Evolutionary conservation across 30 jellyfish, hydroid and myxozoan species (phyloP), one percentile per base, ranked within the genome.

Genomic region (Euphysa ruthae): DNA sequence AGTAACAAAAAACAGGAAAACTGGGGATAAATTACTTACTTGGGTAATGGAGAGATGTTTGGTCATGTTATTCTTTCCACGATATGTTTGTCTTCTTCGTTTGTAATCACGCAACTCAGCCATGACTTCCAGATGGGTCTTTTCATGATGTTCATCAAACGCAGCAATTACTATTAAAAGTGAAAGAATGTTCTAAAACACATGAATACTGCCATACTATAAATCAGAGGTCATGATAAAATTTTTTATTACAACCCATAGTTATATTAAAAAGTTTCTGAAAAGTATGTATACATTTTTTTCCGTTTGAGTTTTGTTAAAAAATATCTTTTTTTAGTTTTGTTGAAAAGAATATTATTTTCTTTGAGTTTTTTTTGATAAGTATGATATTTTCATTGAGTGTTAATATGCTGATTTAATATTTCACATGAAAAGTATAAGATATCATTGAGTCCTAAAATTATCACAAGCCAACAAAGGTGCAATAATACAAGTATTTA

Each of bases 71-170:
- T 76, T 79, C 61, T 79, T 87, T 5, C 93, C 97, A 22, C 97
- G 89, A 81, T 87, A 87, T 0, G 97, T 31, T 43, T 87, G 97
- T 63, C 97, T 65, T 43, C 97, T 57, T 58, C 97, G 82, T 52
- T 87, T 87, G 74, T 70, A 87, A 32, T 87, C 94, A 23, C 97
- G 34, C 18, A 87, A 52, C 60, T 87, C 97, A 2, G 97, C 97
- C 87, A 87, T 29, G 3, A 86, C 91, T 71, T 87, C 93, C 27
- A 87, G 49, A 52, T 87, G 82, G 43, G 85, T 82, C 57, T 82
- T 55, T 29, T 68, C 97, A 15, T 54, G 73, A 15, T 43, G 75
- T 20, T 73, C 69, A 31, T 61, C 81, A 20, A 79, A 43, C 54
- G 70, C 25, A 29, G 81, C 73, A 6, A 55, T 26, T 10, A 58